Evolutionary conservation across 2,113 vertebrate genomes (phyloP), one percentile per base, ranked within the genome.

Genomic region (Platysternon megacephalum): DNA sequence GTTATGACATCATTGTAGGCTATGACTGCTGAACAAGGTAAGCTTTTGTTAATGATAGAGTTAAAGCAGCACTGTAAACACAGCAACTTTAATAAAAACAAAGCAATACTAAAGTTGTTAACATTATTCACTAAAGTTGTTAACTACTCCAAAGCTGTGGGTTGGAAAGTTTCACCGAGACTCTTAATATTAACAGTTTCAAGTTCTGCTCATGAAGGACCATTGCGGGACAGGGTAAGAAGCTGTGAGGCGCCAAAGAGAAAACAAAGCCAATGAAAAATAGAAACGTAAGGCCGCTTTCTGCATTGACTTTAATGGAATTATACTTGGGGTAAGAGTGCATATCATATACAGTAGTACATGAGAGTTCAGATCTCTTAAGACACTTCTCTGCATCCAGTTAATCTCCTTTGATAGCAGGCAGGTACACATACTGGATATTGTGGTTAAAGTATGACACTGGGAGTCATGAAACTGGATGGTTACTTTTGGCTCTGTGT

Each of bases 21-120:
- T 4, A 0, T 56, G n/a, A 11, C 11, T 52, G 3, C 39, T 28
- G 84, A 87, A 4, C 2, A 28, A 85, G 52, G n/a, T 0, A 0
- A 28, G 53, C 22, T 55, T 82, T 82, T 56, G 80, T 55, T 39
- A 82, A 82, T 53, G 26, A 26, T 28, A 24, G 5, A 44, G 52
- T 42, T 42, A 82, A 55, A 82, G n/a, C 5, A 55, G n/a, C 4
- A n/a, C 22, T 82, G 12, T 39, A 55, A 82, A 55, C 14, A 24
- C 8, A 55, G 80, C n/a, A 42, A 82, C n/a, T 10, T 82, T 55
- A 53, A 56, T 81, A n/a, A 82, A 82, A 53, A 35, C 52, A 82
- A 82, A 55, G 52, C n/a, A 55, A 14, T 3, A 10, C 14, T 65
- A 1, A 68, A n/a, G 61, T 68, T 68, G 35, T n/a, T n/a, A 68